Conservation (phyloP, 2,888 invertebrate species). For the Tachina lurida region DNA sequence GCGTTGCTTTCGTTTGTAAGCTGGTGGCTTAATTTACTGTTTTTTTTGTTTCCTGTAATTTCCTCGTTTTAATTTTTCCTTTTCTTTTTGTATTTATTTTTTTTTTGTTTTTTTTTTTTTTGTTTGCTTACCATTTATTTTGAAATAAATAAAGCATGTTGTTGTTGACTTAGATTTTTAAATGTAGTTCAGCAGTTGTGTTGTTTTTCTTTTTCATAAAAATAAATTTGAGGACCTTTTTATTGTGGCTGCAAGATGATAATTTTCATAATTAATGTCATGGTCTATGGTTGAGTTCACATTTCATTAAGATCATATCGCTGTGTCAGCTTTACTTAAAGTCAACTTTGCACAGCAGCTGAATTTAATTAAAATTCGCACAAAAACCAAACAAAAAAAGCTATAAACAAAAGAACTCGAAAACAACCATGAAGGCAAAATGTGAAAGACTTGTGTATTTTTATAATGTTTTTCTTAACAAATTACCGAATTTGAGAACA, state of each 20-base stretch:
- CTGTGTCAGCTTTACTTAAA: neutral
- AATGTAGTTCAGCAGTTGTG: neutral
- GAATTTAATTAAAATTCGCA: neutral
- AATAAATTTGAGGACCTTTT: neutral
- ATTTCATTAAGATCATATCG: neutral
- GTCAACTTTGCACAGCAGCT: neutral
- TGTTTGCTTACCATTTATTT: conserved; percentile 11
- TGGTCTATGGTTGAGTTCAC: neutral
- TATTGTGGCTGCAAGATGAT: neutral
- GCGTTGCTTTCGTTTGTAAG: neutral
- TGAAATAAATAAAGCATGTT: conserved; percentile 32
- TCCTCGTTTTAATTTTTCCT: neutral
- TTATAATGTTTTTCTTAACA: too few species aligned
- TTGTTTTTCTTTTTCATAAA: neutral
- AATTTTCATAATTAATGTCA: conserved; percentile 28
- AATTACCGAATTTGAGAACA: too few species aligned
- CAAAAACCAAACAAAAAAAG: too few species aligned
- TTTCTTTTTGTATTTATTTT: conserved; percentile 9
- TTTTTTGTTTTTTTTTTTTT: neutral
- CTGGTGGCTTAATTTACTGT: conserved; percentile 4
- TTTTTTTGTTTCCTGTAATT: conserved; percentile 29
- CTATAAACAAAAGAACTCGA: too few species aligned
- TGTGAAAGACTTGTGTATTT: too few species aligned
- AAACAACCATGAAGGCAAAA: too few species aligned
- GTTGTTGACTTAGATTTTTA: conserved; percentile 32